These are phyloP conservation scores for Bujurquina vittata DNA, from an alignment of 2,113 vertebrate genomes.

Conservation along the genomic window DNA sequence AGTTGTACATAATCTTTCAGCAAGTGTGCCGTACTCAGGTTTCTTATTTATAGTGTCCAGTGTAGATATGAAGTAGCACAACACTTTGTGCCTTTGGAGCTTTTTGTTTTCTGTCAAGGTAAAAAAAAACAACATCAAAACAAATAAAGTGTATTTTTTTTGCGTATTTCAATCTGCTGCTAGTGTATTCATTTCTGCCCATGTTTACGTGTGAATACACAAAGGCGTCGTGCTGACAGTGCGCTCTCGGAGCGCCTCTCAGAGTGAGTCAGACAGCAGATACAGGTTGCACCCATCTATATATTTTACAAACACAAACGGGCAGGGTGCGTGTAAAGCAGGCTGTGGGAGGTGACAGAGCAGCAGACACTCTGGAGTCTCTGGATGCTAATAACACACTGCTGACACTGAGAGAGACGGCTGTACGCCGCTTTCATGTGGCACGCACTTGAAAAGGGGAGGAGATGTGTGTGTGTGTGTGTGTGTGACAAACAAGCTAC, in stretches of 20 bases:
- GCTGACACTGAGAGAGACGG: slow-evolving; percentile 71
- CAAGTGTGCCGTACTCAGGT: slow-evolving; percentile 47
- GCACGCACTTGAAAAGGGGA: slow-evolving; percentile 52
- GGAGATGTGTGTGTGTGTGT: slow-evolving; percentile 29
- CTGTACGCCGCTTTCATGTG: slow-evolving; percentile 68
- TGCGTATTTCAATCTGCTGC: slow-evolving; percentile 8
- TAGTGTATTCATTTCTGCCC: slow-evolving; percentile 10
- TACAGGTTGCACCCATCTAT: slow-evolving; percentile 64
- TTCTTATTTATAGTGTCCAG: slow-evolving; percentile 57
- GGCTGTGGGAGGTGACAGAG: slow-evolving; percentile 79
- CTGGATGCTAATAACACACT: slow-evolving; percentile 85
- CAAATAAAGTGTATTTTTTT: slow-evolving; percentile 45
- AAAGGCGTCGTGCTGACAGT: slow-evolving; percentile 39
- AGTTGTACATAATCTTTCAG: slow-evolving; percentile 28
- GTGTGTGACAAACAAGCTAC: slow-evolving; percentile 44
- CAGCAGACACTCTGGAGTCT: slow-evolving; percentile 90
- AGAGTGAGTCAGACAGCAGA: slow-evolving; percentile 56
- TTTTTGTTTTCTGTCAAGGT: slow-evolving; percentile 6
- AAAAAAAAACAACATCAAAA: not conserved
- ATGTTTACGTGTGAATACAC: not conserved
- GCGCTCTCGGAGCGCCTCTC: slow-evolving; percentile 19
- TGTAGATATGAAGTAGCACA: slow-evolving; percentile 30
- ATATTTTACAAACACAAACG: slow-evolving; percentile 26
- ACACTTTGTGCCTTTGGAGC: slow-evolving; percentile 34
- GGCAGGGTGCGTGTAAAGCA: slow-evolving; percentile 76